phyloP scores from a whole-genome alignment of 2,888 invertebrate species.

The Aricia artaxerxes region DNA sequence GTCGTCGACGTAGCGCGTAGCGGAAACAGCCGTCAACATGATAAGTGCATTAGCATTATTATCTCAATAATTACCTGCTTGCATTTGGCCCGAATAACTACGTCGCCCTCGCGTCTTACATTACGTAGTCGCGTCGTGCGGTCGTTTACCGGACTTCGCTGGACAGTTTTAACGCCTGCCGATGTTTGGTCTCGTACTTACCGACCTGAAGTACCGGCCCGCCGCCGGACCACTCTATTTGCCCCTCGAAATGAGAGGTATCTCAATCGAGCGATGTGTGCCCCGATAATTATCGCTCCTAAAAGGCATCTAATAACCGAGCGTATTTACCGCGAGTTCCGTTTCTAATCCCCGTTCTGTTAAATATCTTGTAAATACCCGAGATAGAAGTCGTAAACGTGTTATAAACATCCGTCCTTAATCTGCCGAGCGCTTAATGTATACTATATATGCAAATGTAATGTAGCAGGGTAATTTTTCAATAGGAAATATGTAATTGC shows the following conservation, averaged over 20 bases:
- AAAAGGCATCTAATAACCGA: constrained; percentile 50
- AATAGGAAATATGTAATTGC: constrained; percentile 20
- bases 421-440: constrained; percentile 41
- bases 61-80: constrained; percentile 79
- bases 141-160: constrained; percentile 53
- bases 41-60: constrained; percentile 81
- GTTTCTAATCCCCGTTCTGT: constrained; percentile 44
- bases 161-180: constrained; percentile 51
- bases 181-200: constrained; percentile 72
- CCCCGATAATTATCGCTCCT: constrained; percentile 56
- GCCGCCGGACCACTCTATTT: constrained; percentile 50
- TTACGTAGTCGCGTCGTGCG: constrained; percentile 52
- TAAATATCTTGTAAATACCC: constrained; percentile 35
- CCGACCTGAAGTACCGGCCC: constrained; percentile 46
- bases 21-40: constrained; percentile 77
- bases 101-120: constrained; percentile 60
- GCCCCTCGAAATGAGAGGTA: constrained; percentile 54
- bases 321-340: constrained; percentile 40
- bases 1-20: constrained; percentile 56
- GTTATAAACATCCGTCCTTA: constrained; percentile 39
- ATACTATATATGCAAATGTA: constrained; percentile 44
- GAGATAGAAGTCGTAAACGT: constrained; percentile 36
- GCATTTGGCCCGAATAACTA: constrained; percentile 73
- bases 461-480: constrained; percentile 35
- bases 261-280: constrained; percentile 64